These are phyloP conservation scores for Andrena hattorfiana DNA, from an alignment of 2,888 invertebrate species.

Conservation along the genomic window DNA sequence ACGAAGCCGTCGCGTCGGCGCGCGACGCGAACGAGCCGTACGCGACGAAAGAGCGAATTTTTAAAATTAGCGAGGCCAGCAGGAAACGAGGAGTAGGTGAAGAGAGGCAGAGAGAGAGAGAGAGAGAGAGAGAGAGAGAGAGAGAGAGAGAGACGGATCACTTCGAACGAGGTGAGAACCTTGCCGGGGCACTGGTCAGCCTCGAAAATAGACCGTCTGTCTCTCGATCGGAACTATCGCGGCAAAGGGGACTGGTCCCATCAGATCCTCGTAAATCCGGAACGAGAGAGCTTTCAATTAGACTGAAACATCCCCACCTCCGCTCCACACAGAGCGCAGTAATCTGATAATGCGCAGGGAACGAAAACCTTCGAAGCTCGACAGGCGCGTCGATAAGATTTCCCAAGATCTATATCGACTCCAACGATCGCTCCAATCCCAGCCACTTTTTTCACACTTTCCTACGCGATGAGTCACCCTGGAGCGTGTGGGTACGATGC, in stretches of 20 bases:
- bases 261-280: slow-evolving; percentile 11
- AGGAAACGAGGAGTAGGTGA: neutral
- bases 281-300: neutral
- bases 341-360: too few species aligned
- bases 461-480: slow-evolving; percentile 41
- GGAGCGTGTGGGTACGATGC: slow-evolving; percentile 8
- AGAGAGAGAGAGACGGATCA: neutral
- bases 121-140: neutral
- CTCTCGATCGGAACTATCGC: slow-evolving; percentile 47
- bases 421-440: slow-evolving; percentile 1
- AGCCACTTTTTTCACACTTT: slow-evolving; percentile 41
- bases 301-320: too few species aligned
- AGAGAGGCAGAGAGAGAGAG: neutral
- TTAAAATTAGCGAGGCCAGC: slow-evolving; percentile 26
- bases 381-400: neutral
- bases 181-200: slow-evolving; percentile 53
- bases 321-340: neutral
- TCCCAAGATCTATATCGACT: neutral
- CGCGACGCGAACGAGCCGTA: neutral
- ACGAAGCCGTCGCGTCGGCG: neutral
- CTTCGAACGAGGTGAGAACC: slow-evolving; percentile 29
- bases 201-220: slow-evolving; percentile 62
- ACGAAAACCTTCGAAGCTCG: neutral
- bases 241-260: slow-evolving; percentile 5
- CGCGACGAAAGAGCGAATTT: slow-evolving; percentile 11